Conservation (phyloP, 2,113 vertebrate genomes). For the Ia io region DNA sequence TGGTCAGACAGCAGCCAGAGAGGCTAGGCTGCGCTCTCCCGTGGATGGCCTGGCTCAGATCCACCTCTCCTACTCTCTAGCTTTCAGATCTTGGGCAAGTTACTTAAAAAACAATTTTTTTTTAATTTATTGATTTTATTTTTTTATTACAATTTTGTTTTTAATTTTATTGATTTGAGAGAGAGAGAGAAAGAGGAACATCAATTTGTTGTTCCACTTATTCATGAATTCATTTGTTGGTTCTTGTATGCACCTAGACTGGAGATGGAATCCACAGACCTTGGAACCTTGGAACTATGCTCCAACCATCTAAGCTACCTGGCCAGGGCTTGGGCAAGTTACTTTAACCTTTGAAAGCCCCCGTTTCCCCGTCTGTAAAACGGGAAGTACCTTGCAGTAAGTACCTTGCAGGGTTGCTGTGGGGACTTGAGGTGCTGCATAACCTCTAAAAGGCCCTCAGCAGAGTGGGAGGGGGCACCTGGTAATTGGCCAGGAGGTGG, state of each 20-base stretch:
- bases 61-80: slow-evolving; percentile 30
- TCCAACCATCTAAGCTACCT: background rate
- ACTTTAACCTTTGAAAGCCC: background rate
- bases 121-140: background rate
- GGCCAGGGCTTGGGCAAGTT: background rate
- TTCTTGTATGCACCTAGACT: background rate
- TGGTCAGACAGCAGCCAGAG: background rate
- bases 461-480: too few relatives aligned
- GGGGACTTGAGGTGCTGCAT: slow-evolving; percentile 6
- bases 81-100: background rate
- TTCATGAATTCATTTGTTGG: background rate
- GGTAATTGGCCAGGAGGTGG: background rate
- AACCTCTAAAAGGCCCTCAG: background rate
- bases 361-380: background rate
- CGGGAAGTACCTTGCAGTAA: background rate
- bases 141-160: too few relatives aligned
- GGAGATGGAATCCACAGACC: background rate
- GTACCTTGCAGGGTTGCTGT: background rate
- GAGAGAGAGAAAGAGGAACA: background rate
- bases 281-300: background rate
- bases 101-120: background rate
- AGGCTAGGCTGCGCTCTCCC: background rate
- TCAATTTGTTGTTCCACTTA: background rate
- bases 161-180: too few relatives aligned
- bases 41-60: slow-evolving; percentile 49